Percentiles rank a stretch among this genome's conserved stretches.
Evolutionary conservation across 2,888 invertebrate species (phyloP).

Genomic region (Danaus chrysippus): DNA sequence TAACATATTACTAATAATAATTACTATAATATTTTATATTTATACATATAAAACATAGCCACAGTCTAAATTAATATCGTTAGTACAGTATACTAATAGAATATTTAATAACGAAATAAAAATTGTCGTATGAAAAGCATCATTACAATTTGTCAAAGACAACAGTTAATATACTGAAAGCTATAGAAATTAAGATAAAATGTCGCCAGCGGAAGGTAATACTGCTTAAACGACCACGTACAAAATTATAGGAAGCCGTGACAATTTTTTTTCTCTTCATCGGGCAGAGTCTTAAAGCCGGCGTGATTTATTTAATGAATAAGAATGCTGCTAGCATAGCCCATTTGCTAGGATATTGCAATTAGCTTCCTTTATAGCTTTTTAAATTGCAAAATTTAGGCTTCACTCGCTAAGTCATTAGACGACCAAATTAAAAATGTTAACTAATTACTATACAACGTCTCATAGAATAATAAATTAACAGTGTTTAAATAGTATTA

Average conservation of each 20-base stretch:
- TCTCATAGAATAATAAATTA: constrained; percentile 21
- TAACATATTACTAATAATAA: constrained; percentile 13
- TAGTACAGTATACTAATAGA: too few species aligned
- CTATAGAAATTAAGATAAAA: constrained; percentile 74
- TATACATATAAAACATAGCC: too few species aligned
- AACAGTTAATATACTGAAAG: constrained; percentile 46
- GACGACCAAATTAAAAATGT: constrained; percentile 1
- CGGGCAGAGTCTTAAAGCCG: constrained; percentile 55
- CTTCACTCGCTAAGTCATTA: constrained; percentile 41
- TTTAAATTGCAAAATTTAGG: constrained; percentile 49
- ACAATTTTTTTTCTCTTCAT: constrained; percentile 71
- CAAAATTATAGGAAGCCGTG: constrained; percentile 75
- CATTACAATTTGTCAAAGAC: constrained; percentile 38
- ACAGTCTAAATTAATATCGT: too few species aligned
- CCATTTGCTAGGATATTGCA: constrained; percentile 64
- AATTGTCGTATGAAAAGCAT: constrained; percentile 19
- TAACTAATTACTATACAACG: constrained; percentile 4
- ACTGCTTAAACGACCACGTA: constrained; percentile 68
- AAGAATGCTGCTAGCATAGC: constrained; percentile 60
- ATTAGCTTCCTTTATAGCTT: constrained; percentile 65
- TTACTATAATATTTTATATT: too few species aligned
- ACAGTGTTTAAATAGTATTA: constrained; percentile 17
- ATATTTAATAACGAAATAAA: neutral
- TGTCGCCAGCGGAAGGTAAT: constrained; percentile 63
- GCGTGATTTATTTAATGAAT: constrained; percentile 77